A percentile compares a stretch with the other conserved stretches of the same genome.
Conservation (phyloP, 2,888 invertebrate species). For the Cantharis nigra region DNA sequence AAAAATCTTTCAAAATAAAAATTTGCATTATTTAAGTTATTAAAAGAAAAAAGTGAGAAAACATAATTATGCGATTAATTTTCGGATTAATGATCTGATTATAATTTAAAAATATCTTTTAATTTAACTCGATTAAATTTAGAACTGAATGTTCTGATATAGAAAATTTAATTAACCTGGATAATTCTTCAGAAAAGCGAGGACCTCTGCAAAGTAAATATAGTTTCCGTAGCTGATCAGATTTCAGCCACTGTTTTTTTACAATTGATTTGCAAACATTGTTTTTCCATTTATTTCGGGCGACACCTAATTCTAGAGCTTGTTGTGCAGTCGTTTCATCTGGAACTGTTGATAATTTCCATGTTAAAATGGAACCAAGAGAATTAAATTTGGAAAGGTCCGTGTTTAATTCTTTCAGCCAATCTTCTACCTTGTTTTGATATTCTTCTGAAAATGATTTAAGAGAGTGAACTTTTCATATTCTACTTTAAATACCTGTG, state of each 20-base stretch:
- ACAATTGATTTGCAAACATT: slow-evolving; percentile 44
- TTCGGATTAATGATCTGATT: too few relatives aligned
- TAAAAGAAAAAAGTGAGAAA: too few relatives aligned
- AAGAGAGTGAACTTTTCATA: background rate
- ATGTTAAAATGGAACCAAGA: slow-evolving; percentile 43
- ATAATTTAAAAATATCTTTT: background rate
- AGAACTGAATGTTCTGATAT: background rate
- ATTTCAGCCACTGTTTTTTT: slow-evolving; percentile 32
- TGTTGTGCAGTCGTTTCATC: slow-evolving; percentile 36
- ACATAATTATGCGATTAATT: too few relatives aligned
- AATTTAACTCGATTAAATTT: background rate
- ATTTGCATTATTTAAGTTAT: too few relatives aligned
- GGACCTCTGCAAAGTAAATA: slow-evolving; percentile 69
- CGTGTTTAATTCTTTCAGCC: slow-evolving; percentile 42
- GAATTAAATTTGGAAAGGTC: slow-evolving; percentile 43
- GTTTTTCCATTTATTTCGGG: slow-evolving; percentile 51
- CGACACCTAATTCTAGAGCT: slow-evolving; percentile 38
- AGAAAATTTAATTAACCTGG: slow-evolving; percentile 55
- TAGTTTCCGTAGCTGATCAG: slow-evolving; percentile 58
- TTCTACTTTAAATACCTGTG: background rate
- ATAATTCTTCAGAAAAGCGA: slow-evolving; percentile 60
- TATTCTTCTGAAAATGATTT: slow-evolving; percentile 38
- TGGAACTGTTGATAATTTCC: slow-evolving; percentile 41
- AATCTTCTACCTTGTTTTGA: slow-evolving; percentile 40
- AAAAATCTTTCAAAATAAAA: background rate